A percentile compares a stretch with the other conserved stretches of the same genome.
Conservation (phyloP, 1,140 invertebrate species). For the Drosophila tristis region DNA sequence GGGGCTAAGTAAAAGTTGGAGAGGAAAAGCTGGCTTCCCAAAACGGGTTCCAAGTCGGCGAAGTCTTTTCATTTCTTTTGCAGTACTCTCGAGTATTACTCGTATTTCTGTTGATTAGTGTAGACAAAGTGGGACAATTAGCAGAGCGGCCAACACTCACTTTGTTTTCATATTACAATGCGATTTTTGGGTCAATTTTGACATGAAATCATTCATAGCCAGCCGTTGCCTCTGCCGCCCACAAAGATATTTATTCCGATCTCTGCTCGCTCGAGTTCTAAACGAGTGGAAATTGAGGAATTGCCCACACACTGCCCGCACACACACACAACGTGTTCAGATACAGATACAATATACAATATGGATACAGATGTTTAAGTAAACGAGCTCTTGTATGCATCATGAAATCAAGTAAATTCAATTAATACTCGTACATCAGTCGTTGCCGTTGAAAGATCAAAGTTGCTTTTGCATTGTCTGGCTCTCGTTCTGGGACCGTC, state of each 20-base stretch:
- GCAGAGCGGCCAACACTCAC: conserved; percentile 13
- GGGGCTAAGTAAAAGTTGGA: conserved; percentile 42
- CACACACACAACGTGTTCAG: conserved; percentile 8
- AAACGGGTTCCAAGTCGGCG: conserved; percentile 32
- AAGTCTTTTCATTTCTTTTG: conserved; percentile 12
- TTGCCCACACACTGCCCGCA: conserved; percentile 19
- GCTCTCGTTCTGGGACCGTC: conserved; percentile 6
- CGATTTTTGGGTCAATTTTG: conserved; percentile 34
- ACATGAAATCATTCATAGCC: conserved; percentile 31
- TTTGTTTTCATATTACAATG: conserved; percentile 30
- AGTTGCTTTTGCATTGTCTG: conserved; percentile 45
- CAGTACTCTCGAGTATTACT: conserved; percentile 24
- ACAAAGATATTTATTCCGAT: conserved; percentile 24
- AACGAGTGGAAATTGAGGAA: conserved; percentile 30
- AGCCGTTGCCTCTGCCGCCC: conserved; percentile 33
- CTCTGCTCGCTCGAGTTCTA: conserved; percentile 17
- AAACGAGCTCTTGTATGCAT: conserved; percentile 25
- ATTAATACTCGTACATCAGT: conserved; percentile 53
- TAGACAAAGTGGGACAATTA: conserved; percentile 57
- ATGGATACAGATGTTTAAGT: conserved; percentile 6
- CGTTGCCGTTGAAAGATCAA: conserved; percentile 20
- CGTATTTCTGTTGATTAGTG: conserved; percentile 29
- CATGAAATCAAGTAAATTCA: conserved; percentile 74
- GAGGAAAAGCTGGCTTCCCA: conserved; percentile 32
- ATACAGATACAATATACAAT: neutral